Conservation (phyloP, 2,888 invertebrate genomes). For the Trichopoda pennipes region DNA sequence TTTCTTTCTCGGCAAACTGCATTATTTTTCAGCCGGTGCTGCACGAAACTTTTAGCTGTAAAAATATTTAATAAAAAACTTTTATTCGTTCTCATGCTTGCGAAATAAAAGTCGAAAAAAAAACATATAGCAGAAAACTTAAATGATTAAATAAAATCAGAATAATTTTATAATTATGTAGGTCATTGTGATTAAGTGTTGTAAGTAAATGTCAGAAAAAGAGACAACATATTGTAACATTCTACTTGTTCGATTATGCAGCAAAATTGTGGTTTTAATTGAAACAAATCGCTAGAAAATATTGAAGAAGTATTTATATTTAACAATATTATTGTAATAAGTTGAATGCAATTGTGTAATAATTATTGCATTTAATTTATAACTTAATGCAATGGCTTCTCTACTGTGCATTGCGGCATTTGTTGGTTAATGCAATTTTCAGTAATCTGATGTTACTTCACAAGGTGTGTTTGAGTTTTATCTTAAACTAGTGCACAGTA, state of each 20-base stretch:
- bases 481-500: neutral
- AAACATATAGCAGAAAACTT: conserved; percentile 32
- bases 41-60: conserved; percentile 29
- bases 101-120: conserved; percentile 14
- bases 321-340: conserved; percentile 15
- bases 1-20: conserved; percentile 12
- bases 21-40: conserved; percentile 41
- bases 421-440: neutral
- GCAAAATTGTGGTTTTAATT: conserved; percentile 40
- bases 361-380: conserved; percentile 43
- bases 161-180: conserved; percentile 46
- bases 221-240: conserved; percentile 11
- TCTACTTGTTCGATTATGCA: conserved; percentile 29
- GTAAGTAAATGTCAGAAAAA: conserved; percentile 47
- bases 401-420: conserved; percentile 10
- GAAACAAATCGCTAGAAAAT: conserved; percentile 28
- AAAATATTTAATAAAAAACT: conserved; percentile 36
- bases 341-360: conserved; percentile 44
- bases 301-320: conserved; percentile 16
- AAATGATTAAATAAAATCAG: conserved; percentile 29
- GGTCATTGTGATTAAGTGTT: conserved; percentile 60
- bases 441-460: conserved; percentile 39
- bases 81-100: conserved; percentile 33
- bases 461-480: conserved; percentile 18
- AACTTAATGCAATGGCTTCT: conserved; percentile 34